phyloP scores from a whole-genome alignment of 1,140 invertebrate species.

The Penaeus japonicus region DNA sequence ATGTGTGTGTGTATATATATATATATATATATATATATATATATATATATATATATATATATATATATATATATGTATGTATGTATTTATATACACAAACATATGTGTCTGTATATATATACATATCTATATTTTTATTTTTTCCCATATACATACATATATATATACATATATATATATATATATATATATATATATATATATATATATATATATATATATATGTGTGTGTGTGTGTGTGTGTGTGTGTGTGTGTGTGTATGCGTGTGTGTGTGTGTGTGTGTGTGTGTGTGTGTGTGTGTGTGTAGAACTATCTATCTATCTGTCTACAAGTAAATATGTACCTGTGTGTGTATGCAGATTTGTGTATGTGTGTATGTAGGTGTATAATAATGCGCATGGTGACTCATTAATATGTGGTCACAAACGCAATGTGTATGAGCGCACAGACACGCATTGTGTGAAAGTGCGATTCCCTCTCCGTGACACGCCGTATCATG shows the following conservation, averaged over 20 bases:
- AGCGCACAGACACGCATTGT: too few species aligned
- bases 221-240: not conserved
- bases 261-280: too few species aligned
- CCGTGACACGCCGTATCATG: too few species aligned
- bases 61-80: not conserved
- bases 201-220: not conserved
- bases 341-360: not conserved
- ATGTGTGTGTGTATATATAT: constrained; percentile 16
- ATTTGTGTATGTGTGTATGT: too few species aligned
- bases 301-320: too few species aligned
- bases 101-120: not conserved
- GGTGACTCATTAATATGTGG: too few species aligned
- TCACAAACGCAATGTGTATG: too few species aligned
- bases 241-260: not conserved
- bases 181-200: not conserved
- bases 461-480: too few species aligned
- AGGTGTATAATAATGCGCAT: too few species aligned
- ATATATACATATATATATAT: not conserved
- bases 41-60: constrained; percentile 25
- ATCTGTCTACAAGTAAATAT: too few species aligned
- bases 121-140: not conserved
- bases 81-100: not conserved
- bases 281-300: too few species aligned
- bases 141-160: not conserved
- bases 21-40: constrained; percentile 23